Conservation (phyloP, 2,113 vertebrate genomes). For the Lutjanus erythropterus region DNA sequence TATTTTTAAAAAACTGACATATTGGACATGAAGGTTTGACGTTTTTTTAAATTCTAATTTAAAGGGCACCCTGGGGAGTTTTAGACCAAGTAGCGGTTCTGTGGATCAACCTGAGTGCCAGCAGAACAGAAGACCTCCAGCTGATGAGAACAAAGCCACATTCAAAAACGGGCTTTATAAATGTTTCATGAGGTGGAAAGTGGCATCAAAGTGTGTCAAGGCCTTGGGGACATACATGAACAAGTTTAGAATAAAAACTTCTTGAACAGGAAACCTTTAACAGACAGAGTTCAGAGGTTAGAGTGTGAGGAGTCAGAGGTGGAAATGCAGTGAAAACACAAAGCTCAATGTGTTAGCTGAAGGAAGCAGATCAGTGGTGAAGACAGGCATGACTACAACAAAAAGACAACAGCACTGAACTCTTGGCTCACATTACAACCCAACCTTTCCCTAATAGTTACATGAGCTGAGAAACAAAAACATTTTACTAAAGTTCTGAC, state of each 20-base stretch:
- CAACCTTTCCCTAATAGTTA: neutral
- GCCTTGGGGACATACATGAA: neutral
- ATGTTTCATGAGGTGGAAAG: neutral
- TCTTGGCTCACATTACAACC: neutral
- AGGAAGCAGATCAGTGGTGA: neutral
- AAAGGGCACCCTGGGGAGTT: neutral
- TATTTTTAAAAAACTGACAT: neutral
- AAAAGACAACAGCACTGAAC: neutral
- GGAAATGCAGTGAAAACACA: slow-evolving; percentile 18
- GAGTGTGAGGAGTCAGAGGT: neutral
- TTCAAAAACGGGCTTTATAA: neutral
- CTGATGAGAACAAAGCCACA: neutral
- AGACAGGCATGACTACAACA: too few species aligned
- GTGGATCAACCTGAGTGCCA: neutral
- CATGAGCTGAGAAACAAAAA: neutral
- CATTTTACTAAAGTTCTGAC: neutral
- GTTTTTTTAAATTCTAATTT: neutral
- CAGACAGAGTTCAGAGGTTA: neutral
- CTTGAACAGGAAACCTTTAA: neutral
- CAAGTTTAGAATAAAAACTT: neutral
- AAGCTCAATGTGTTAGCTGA: slow-evolving; percentile 4
- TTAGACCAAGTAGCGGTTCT: neutral
- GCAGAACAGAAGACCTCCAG: neutral
- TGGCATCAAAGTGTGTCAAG: neutral
- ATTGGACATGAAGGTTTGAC: neutral